Base-by-base conservation (phyloP, 1,140 invertebrate genomes). In the Pectinophora gossypiella region DNA sequence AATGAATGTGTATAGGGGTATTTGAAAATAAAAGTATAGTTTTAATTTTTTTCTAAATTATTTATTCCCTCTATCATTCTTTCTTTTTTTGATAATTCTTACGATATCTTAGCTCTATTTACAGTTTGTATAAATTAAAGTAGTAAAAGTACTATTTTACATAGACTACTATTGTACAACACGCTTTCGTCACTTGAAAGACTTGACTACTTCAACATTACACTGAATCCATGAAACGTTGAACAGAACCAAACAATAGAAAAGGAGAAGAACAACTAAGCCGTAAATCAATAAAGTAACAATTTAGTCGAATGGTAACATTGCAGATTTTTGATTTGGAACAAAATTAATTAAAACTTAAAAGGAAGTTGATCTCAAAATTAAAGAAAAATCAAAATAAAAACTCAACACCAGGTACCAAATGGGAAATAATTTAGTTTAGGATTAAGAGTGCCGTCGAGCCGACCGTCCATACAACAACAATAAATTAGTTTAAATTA, bases 71-170 rank as follows among this genome's bases (percentile, higher is more conserved):
- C 80, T 84, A 85, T 85, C 80, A 79, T 78, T 78, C 70, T 72
- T 82, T 72, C 73, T 80, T 82, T 85, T 80, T 86, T 86, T 78
- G 71, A 83, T 83, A 80, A 75, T 68, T 71, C 76, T 85, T 78
- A 66, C 54, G 71, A 73, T 76, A 80, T 68, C 80, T 84, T 82
- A 82, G 65, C 69, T 56, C 68, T 87, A 87, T 87, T 78, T 87
- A 87, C 84, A 87, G 75, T 84, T 83, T 75, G 72, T 80, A 85
- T 85, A 85, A 87, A 85, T 85, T 85, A 85, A 85, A 76, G 72
- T 80, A 82, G 66, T 76, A 73, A 80, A 77, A 83, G 69, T 78
- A n/a, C n/a, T n/a, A 81, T 77, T 83, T 76, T 84, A 87, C 79
- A 72, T 49, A 83, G 60, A 69, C 73, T 82, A 83, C 68, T 81